A percentile compares a stretch with the other conserved stretches of the same genome.
These are phyloP conservation scores for Acrobasis suavella DNA, from an alignment of 2,888 invertebrate species.

Conservation along the genomic window DNA sequence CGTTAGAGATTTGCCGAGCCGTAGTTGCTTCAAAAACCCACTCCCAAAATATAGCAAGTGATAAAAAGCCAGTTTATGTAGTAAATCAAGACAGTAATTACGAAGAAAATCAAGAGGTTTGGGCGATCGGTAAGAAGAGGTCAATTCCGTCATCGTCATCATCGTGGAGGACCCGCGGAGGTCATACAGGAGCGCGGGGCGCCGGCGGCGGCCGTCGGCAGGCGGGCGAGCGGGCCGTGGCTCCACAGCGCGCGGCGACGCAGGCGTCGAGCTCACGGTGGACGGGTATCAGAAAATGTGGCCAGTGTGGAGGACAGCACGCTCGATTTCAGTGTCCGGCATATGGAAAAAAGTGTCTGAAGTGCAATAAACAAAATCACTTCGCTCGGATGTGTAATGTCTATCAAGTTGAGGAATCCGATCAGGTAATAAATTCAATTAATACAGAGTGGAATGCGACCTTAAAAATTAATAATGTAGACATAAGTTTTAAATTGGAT, in stretches of 20 bases:
- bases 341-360: constrained; percentile 28
- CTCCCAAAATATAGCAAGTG: not conserved
- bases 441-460: constrained; percentile 27
- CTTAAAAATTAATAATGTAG: constrained; percentile 27
- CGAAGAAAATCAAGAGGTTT: not conserved
- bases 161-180: not conserved
- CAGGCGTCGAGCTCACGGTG: constrained; percentile 29
- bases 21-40: too few relatives aligned
- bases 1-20: too few relatives aligned
- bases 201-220: not conserved
- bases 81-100: not conserved
- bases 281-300: constrained; percentile 16
- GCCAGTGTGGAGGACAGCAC: constrained; percentile 24
- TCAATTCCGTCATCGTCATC: not conserved
- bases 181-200: not conserved
- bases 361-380: constrained; percentile 29
- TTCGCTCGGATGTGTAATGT: constrained; percentile 30
- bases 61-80: not conserved
- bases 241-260: constrained; percentile 28
- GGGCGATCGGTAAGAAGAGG: not conserved
- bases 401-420: constrained; percentile 24
- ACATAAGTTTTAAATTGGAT: constrained; percentile 33
- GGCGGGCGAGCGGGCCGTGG: constrained; percentile 31
- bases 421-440: constrained; percentile 30
- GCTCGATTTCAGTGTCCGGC: constrained; percentile 31